Evolutionary conservation across 2,113 vertebrate genomes (phyloP).

Genomic region (Oostethus manadensis): DNA sequence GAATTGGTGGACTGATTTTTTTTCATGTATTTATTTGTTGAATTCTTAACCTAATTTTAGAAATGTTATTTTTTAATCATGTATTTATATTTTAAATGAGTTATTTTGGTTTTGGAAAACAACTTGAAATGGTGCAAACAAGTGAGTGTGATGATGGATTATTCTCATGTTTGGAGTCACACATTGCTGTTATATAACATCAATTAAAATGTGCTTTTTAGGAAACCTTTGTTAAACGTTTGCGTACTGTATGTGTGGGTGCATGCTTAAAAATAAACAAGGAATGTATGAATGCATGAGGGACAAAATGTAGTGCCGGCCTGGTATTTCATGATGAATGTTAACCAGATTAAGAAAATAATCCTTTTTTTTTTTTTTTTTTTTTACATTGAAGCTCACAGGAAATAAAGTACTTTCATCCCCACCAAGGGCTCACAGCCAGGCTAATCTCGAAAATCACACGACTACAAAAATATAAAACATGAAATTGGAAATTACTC

Average conservation of each 20-base stretch:
- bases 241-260: neutral
- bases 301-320: neutral
- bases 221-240: no score
- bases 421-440: conserved; percentile 24
- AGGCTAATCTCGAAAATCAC: conserved; percentile 36
- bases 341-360: conserved; percentile 4
- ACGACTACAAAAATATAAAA: conserved; percentile 1
- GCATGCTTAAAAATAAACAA: neutral
- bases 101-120: no score
- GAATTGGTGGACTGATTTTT: no score
- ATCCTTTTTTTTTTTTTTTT: neutral
- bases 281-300: neutral
- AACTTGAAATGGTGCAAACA: no score
- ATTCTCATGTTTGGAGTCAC: no score
- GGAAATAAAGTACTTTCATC: conserved; percentile 25
- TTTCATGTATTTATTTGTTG: no score
- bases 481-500: neutral
- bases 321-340: conserved; percentile 1
- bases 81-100: no score
- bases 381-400: conserved; percentile 1
- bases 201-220: no score
- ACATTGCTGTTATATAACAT: no score
- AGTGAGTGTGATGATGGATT: no score
- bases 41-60: no score
- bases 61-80: no score